Conservation (phyloP, 2,888 invertebrate species). For the Aporophyla nigra region DNA sequence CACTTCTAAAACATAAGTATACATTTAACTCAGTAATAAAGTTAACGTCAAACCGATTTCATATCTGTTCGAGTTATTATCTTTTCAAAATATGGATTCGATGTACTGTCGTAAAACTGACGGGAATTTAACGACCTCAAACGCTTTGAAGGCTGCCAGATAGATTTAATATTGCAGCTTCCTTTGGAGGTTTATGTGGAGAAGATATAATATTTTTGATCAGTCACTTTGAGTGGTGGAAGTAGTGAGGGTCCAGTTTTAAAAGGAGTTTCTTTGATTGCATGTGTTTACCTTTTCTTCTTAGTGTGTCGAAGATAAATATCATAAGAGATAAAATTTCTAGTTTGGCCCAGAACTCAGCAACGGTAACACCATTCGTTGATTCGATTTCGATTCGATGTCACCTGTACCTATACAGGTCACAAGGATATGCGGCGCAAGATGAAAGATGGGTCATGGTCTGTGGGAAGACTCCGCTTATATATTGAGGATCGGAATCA, state of each 20-base stretch:
- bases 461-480: no score
- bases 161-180: constrained; percentile 62
- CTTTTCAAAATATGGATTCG: constrained; percentile 79
- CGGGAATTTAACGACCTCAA: constrained; percentile 69
- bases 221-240: not conserved
- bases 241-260: not conserved
- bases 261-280: not conserved
- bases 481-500: no score
- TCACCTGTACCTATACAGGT: no score
- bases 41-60: constrained; percentile 69
- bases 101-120: constrained; percentile 71
- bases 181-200: constrained; percentile 23
- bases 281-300: not conserved
- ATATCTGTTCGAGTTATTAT: constrained; percentile 73
- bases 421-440: no score
- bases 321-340: not conserved
- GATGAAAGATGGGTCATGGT: no score
- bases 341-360: no score
- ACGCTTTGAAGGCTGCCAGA: constrained; percentile 59
- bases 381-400: no score
- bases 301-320: not conserved
- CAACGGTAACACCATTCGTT: no score
- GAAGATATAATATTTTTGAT: constrained; percentile 37
- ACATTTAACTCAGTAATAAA: constrained; percentile 68
- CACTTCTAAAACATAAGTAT: constrained; percentile 8